Evolutionary conservation across 2,113 vertebrate species (phyloP).

Genomic region (Calonectris borealis): DNA sequence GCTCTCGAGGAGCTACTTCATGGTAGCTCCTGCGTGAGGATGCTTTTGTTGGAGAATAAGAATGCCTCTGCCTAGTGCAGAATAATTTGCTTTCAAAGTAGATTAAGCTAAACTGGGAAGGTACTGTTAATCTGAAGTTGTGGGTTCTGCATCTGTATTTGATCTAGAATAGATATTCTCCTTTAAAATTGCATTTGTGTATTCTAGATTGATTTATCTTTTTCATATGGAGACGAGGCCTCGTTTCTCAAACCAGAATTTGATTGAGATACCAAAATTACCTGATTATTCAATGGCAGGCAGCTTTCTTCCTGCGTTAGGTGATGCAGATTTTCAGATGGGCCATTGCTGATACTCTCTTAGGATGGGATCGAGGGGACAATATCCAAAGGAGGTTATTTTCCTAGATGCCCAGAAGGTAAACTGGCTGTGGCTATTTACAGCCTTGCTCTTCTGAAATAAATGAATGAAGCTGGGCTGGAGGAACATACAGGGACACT

Average conservation of each 20-base stretch:
- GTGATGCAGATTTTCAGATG: background rate
- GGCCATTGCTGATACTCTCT: background rate
- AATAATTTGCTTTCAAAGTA: slow-evolving; percentile 5
- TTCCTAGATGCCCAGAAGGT: background rate
- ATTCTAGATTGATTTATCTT: slow-evolving; percentile 30
- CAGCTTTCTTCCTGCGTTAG: background rate
- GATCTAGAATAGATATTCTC: slow-evolving; percentile 1
- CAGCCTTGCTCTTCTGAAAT: background rate
- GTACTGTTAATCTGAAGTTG: slow-evolving; percentile 16
- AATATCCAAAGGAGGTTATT: background rate
- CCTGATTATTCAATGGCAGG: background rate
- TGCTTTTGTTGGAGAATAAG: background rate
- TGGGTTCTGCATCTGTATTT: slow-evolving; percentile 26
- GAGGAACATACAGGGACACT: rapidly evolving
- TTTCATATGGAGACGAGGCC: background rate
- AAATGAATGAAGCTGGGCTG: background rate
- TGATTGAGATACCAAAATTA: background rate
- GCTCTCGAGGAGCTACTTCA: background rate
- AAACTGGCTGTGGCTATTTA: background rate
- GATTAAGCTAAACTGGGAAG: background rate
- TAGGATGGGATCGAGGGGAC: background rate
- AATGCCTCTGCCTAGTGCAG: background rate
- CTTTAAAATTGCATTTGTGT: slow-evolving; percentile 17
- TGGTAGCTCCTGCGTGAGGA: background rate
- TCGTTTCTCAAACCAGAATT: background rate